Evolutionary conservation across 2,888 invertebrate genomes (phyloP), one percentile per base, ranked within the genome.

Genomic region (Plagodis dolabraria): DNA sequence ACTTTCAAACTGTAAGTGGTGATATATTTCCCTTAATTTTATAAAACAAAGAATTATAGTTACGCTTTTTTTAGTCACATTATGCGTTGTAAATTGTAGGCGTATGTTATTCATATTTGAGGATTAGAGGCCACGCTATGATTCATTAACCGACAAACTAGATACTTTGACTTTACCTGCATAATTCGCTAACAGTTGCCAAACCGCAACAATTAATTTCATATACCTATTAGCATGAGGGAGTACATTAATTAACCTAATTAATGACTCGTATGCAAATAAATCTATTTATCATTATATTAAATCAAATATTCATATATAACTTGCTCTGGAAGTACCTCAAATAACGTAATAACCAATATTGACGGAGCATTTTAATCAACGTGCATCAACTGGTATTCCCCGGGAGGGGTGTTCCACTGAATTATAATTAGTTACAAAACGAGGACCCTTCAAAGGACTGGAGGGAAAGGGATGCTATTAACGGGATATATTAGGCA

Each of bases 401-500:
- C 63, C 68, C 38, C 64, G 51, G 40, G 62, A 2, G 69, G 69
- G 67, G 70, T 67, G 78, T 73, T 76, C 76, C 66, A 77, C 79
- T 76, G 74, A 76, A 80, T 86, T 82, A 80, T 85, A 86, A 86
- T 86, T 83, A 80, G 75, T 70, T 68, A 47, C 69, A 68, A 67
- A 69, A 69, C 69, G 66, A 65, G 65, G 69, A 65, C 71, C 74
- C 55, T 67, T 73, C 69, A 69, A 75, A 76, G 77, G 75, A 76
- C 63, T 74, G 70, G 71, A 75, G 73, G 75, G 75, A 59, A 71
- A 75, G 73, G 75, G 75, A 58, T 70, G 69, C 74, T 76, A 79
- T 81, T 78, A 81, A 78, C 76, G 76, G 76, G 76, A 79, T 76
- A 70, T 83, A 85, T 84, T 80, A 78, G 72, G 67, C 69, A 72